A percentile compares a stretch with the other conserved stretches of the same genome.
Conservation (phyloP, 2,113 vertebrate genomes). For the Hepsetus odoe region DNA sequence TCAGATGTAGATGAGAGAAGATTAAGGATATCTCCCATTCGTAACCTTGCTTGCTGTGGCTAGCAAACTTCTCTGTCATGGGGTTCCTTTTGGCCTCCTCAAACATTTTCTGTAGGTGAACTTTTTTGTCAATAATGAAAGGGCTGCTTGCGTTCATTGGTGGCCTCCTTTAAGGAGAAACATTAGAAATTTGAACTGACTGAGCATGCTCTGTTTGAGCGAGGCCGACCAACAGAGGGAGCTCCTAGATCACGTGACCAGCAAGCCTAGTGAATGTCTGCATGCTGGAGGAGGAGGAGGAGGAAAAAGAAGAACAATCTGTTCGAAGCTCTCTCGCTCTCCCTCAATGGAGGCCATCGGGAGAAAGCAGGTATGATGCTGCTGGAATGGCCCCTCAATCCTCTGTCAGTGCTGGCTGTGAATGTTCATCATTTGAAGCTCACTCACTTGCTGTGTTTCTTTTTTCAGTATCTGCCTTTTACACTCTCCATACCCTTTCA, state of each 20-base stretch:
- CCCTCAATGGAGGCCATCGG: slow-evolving; percentile 74
- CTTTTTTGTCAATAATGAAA: slow-evolving; percentile 38
- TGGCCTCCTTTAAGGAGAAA: slow-evolving; percentile 54
- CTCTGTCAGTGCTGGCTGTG: slow-evolving; percentile 43
- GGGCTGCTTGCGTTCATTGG: slow-evolving; percentile 52
- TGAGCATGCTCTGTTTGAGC: slow-evolving; percentile 75
- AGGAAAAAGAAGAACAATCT: slow-evolving; percentile 72
- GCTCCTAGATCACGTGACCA: slow-evolving; percentile 75
- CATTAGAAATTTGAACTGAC: slow-evolving; percentile 63
- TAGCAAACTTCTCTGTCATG: slow-evolving; percentile 3
- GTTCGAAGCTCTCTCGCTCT: slow-evolving; percentile 66
- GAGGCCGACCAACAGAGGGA: slow-evolving; percentile 77
- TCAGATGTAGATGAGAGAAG: slow-evolving; percentile 44
- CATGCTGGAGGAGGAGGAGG: slow-evolving; percentile 72
- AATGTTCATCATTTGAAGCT: slow-evolving; percentile 39
- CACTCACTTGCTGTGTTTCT: slow-evolving; percentile 40
- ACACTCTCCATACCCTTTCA: slow-evolving; percentile 51
- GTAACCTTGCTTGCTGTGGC: slow-evolving; percentile 40
- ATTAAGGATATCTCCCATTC: slow-evolving; percentile 35
- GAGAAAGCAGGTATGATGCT: slow-evolving; percentile 82
- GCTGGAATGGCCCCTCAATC: slow-evolving; percentile 60
- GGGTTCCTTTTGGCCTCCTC: slow-evolving; percentile 25
- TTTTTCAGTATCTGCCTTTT: slow-evolving; percentile 50
- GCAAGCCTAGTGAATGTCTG: slow-evolving; percentile 69
- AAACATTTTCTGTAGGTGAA: neutral